phyloP scores from a whole-genome alignment of 2,797 vertebrate species.

The Scarus forsteni region DNA sequence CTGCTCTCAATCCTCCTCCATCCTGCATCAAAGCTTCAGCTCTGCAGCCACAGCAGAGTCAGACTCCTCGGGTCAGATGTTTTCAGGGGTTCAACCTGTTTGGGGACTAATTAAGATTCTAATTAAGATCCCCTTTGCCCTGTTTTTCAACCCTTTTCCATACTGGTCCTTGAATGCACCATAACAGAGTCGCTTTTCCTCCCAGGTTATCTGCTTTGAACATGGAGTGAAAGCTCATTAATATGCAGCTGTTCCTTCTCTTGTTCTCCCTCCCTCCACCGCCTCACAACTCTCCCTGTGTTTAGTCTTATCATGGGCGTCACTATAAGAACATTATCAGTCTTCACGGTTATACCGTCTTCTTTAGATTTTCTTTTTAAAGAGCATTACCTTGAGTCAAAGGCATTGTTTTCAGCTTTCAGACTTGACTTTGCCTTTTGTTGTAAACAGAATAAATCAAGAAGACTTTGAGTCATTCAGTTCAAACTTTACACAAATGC shows the following conservation, averaged over 20 bases:
- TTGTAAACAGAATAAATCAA: too few relatives aligned
- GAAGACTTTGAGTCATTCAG: too few relatives aligned
- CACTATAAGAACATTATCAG: too few relatives aligned
- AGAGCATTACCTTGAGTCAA: too few relatives aligned
- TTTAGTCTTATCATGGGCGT: neutral
- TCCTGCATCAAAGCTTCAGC: neutral
- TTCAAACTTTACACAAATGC: too few relatives aligned
- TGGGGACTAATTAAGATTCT: slow-evolving; percentile 47
- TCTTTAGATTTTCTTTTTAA: too few relatives aligned
- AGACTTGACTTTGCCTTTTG: too few relatives aligned
- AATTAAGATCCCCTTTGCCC: slow-evolving; percentile 37
- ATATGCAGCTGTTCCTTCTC: neutral
- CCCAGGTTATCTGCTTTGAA: slow-evolving; percentile 3
- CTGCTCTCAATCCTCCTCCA: neutral
- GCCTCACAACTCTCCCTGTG: neutral
- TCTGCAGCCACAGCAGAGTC: neutral
- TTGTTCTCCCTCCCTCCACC: neutral
- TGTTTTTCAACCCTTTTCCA: slow-evolving; percentile 1
- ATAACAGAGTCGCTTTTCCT: neutral
- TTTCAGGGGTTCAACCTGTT: neutral
- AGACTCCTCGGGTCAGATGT: neutral
- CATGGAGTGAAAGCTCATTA: neutral
- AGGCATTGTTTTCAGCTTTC: too few relatives aligned
- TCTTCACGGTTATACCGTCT: too few relatives aligned
- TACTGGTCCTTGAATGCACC: slow-evolving; percentile 18